Conservation (phyloP, 2,113 vertebrate genomes). For the Centrocercus urophasianus region DNA sequence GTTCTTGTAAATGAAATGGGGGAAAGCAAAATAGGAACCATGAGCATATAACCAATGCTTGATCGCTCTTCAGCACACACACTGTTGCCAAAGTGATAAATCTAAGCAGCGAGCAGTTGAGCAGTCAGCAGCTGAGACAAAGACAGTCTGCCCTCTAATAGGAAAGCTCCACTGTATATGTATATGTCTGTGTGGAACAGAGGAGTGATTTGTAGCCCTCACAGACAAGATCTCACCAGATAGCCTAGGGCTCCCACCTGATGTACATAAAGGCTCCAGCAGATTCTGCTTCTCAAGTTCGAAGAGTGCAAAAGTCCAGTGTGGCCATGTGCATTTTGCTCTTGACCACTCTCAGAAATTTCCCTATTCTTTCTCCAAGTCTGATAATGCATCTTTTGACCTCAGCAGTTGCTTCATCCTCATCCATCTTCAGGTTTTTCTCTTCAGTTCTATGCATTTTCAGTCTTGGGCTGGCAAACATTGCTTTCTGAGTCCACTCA, state of each 20-base stretch:
- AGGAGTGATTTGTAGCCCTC: neutral
- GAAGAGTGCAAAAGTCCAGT: neutral
- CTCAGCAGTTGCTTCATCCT: neutral
- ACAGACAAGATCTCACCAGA: neutral
- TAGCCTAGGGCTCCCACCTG: neutral
- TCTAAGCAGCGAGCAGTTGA: neutral
- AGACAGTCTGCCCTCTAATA: constrained; percentile 27
- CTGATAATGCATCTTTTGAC: neutral
- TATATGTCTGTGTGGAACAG: neutral
- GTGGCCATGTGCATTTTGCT: neutral
- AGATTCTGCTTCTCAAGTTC: neutral
- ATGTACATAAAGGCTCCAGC: neutral
- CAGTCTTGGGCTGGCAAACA: neutral
- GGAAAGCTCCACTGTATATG: neutral
- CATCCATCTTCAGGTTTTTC: neutral
- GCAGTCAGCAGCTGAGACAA: constrained; percentile 33
- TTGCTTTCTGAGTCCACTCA: neutral
- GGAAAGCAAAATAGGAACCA: neutral
- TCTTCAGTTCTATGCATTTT: neutral
- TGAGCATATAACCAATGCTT: neutral
- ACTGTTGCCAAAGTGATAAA: constrained; percentile 35
- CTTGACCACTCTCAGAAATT: neutral
- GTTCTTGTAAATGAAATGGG: constrained; percentile 24
- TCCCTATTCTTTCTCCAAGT: neutral
- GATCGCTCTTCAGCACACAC: neutral